These are phyloP conservation scores for Porites australiensis DNA, from an alignment of 64 coral and sea anemone genomes.

Conservation along the genomic window DNA sequence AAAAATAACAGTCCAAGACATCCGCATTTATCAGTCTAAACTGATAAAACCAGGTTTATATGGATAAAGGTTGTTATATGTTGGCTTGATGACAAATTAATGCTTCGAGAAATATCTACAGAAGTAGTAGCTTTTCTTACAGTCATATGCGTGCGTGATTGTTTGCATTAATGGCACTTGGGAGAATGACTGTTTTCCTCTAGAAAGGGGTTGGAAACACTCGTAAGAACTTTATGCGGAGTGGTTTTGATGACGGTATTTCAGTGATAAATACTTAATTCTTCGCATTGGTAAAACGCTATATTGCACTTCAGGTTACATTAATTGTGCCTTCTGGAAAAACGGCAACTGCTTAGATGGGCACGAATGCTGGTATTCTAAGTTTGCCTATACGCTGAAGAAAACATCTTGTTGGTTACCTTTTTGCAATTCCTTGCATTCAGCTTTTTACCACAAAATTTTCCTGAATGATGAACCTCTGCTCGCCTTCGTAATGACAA, in stretches of 20 bases:
- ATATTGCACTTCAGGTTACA: constrained; percentile 12
- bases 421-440: neutral
- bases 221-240: neutral
- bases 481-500: too few relatives aligned
- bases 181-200: constrained; percentile 21
- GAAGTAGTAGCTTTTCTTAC: neutral
- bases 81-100: neutral
- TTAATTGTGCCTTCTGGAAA: too few relatives aligned
- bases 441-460: neutral
- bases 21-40: neutral
- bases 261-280: constrained; percentile 35
- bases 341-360: neutral
- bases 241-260: neutral
- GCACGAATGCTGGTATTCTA: neutral
- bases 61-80: neutral
- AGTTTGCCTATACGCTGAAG: neutral
- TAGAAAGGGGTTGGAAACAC: constrained; percentile 11
- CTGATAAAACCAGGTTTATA: neutral
- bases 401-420: neutral
- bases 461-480: neutral
- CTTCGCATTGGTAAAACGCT: constrained; percentile 35
- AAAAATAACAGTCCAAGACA: neutral
- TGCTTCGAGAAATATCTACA: neutral
- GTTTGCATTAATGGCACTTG: constrained; percentile 50
- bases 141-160: constrained; percentile 24